Evolutionary conservation across 2,797 vertebrate species (phyloP).

Genomic region (Hapalemur alaotrensis): DNA sequence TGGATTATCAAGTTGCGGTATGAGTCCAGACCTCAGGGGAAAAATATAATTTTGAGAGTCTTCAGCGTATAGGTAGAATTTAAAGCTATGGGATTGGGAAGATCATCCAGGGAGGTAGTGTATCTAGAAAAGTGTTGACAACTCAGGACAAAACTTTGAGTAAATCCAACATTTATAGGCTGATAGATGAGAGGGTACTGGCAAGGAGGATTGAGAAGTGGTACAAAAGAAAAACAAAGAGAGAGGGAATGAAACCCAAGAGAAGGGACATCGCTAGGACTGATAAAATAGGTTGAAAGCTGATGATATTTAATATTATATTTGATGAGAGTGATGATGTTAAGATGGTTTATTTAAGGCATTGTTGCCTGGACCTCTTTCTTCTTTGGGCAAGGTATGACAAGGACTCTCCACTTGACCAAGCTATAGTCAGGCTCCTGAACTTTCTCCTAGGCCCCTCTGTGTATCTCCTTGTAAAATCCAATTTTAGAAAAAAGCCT

Average conservation of each 20-base stretch:
- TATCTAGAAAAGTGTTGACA: too few species aligned
- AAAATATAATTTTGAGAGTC: not conserved
- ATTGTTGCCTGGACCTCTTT: not conserved
- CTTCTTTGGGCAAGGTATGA: too few species aligned
- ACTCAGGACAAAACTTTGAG: not conserved
- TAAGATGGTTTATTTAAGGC: not conserved
- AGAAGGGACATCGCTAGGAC: not conserved
- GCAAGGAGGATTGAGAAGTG: not conserved
- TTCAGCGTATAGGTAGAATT: not conserved
- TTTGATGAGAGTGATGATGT: not conserved
- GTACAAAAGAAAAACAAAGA: not conserved
- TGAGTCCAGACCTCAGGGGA: not conserved
- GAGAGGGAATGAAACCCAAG: not conserved
- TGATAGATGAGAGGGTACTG: not conserved
- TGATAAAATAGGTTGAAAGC: not conserved
- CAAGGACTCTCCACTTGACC: too few species aligned
- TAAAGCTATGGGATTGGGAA: not conserved
- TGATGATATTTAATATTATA: not conserved
- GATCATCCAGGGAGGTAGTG: not conserved
- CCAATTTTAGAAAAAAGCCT: too few species aligned
- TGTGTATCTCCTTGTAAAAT: not conserved
- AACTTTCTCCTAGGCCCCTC: not conserved
- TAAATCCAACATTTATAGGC: not conserved
- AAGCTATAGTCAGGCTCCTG: too few species aligned
- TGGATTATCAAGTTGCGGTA: not conserved